These are phyloP conservation scores for Uloborus diversus DNA, from an alignment of 1,140 invertebrate genomes.

Conservation along the genomic window DNA sequence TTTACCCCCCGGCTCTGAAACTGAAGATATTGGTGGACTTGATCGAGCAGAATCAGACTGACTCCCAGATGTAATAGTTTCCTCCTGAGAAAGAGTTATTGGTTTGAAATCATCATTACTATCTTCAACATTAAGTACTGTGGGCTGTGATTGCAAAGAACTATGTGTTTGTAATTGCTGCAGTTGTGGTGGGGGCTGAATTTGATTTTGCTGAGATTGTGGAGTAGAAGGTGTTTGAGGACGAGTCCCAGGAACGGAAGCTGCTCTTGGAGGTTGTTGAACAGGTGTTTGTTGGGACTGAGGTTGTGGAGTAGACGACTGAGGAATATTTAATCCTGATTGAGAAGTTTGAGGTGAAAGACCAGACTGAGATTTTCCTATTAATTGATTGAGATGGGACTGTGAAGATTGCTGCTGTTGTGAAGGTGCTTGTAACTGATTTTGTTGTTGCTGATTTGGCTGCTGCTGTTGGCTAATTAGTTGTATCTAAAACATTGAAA, in stretches of 20 bases:
- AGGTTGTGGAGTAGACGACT: slow-evolving; percentile 54
- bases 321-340: slow-evolving; percentile 39
- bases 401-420: slow-evolving; percentile 59
- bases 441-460: slow-evolving; percentile 68
- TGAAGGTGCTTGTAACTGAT: slow-evolving; percentile 65
- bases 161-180: slow-evolving; percentile 35
- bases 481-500: slow-evolving; percentile 19
- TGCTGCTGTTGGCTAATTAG: slow-evolving; percentile 59
- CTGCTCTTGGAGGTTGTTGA: slow-evolving; percentile 51
- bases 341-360: slow-evolving; percentile 50
- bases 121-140: slow-evolving; percentile 45
- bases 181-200: slow-evolving; percentile 26
- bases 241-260: slow-evolving; percentile 52
- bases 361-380: slow-evolving; percentile 36
- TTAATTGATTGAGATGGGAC: slow-evolving; percentile 55
- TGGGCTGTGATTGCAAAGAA: slow-evolving; percentile 9
- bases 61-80: slow-evolving; percentile 19
- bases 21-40: slow-evolving; percentile 41
- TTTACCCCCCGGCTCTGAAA: slow-evolving; percentile 37
- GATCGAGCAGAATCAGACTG: slow-evolving; percentile 28
- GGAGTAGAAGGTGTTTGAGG: slow-evolving; percentile 43
- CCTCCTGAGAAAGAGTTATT: slow-evolving; percentile 35
- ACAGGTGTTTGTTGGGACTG: slow-evolving; percentile 56
- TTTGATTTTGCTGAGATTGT: slow-evolving; percentile 9
- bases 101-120: slow-evolving; percentile 49